phyloP scores from a whole-genome alignment of 1,140 invertebrate species.

The Zelostemma sp. region DNA sequence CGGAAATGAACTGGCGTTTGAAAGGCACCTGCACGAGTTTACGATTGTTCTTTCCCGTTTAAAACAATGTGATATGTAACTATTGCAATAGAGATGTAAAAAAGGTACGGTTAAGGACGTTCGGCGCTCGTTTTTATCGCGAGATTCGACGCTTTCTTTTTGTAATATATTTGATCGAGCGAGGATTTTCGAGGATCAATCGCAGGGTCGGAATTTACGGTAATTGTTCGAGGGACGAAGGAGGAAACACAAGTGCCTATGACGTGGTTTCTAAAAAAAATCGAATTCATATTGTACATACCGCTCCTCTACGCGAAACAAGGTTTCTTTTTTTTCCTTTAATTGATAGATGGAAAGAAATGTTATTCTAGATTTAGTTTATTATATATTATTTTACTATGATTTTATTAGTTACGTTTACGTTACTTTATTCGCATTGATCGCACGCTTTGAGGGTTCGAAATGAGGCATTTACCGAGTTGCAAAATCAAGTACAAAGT shows the following conservation, averaged over 20 bases:
- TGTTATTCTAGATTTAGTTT: constrained; percentile 62
- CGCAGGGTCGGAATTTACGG: not conserved
- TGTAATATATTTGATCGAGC: not conserved
- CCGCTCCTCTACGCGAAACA: constrained; percentile 47
- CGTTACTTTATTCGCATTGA: constrained; percentile 21
- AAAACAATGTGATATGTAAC: constrained; percentile 64
- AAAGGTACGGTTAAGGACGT: not conserved
- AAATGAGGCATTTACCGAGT: not conserved
- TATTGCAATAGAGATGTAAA: constrained; percentile 64
- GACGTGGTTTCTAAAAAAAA: constrained; percentile 60
- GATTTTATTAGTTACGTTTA: constrained; percentile 27
- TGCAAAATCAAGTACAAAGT: constrained; percentile 4
- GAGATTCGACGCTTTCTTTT: not conserved
- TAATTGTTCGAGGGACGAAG: not conserved
- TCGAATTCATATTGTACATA: constrained; percentile 60
- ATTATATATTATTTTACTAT: constrained; percentile 53
- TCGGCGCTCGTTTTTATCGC: not conserved
- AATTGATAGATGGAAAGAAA: constrained; percentile 60
- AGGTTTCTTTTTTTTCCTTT: constrained; percentile 61
- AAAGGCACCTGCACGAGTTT: not conserved
- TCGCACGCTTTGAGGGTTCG: constrained; percentile 10
- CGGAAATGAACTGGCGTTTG: constrained; percentile 1
- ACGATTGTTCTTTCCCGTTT: constrained; percentile 46
- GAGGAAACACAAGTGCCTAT: constrained; percentile 43
- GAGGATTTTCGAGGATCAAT: constrained; percentile 9